These are phyloP conservation scores for Agrotis segetum DNA, from an alignment of 2,888 invertebrate genomes.

Conservation along the genomic window DNA sequence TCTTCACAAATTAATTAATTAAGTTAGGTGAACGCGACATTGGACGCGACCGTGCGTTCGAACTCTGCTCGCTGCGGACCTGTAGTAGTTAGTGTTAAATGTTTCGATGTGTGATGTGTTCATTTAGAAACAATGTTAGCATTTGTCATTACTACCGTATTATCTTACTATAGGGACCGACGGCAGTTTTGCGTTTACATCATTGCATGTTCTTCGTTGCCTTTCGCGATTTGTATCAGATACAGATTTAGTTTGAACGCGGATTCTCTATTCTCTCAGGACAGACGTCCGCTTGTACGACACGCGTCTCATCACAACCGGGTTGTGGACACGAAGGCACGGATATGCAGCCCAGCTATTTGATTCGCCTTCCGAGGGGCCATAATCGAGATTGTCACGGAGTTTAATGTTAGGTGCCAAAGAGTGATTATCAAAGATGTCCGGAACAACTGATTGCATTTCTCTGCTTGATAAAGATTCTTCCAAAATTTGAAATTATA, in stretches of 20 bases:
- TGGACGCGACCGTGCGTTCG: slow-evolving; percentile 80
- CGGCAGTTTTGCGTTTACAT: slow-evolving; percentile 75
- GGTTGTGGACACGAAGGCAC: slow-evolving; percentile 66
- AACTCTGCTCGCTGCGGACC: slow-evolving; percentile 85
- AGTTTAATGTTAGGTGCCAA: slow-evolving; percentile 88
- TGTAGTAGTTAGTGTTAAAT: slow-evolving; percentile 86
- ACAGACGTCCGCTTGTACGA: slow-evolving; percentile 49
- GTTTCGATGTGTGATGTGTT: slow-evolving; percentile 89
- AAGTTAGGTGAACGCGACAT: slow-evolving; percentile 83
- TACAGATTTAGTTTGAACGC: slow-evolving; percentile 73
- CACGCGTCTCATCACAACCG: slow-evolving; percentile 59
- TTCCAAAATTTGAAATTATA: slow-evolving; percentile 88
- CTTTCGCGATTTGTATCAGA: slow-evolving; percentile 80
- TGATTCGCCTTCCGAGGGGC: slow-evolving; percentile 73
- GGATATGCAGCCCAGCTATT: slow-evolving; percentile 75
- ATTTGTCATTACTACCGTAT: slow-evolving; percentile 81
- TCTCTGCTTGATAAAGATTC: slow-evolving; percentile 81
- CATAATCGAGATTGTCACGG: slow-evolving; percentile 76
- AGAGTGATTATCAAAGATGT: slow-evolving; percentile 90
- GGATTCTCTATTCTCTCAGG: slow-evolving; percentile 69
- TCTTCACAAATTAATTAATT: slow-evolving; percentile 87
- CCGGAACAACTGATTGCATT: slow-evolving; percentile 85
- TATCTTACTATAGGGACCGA: slow-evolving; percentile 82
- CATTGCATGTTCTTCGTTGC: slow-evolving; percentile 84
- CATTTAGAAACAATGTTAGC: slow-evolving; percentile 86